Percentiles rank a stretch among this genome's conserved stretches.
Evolutionary conservation across 2,888 invertebrate species (phyloP).

Genomic region (Heliconius ethilla): DNA sequence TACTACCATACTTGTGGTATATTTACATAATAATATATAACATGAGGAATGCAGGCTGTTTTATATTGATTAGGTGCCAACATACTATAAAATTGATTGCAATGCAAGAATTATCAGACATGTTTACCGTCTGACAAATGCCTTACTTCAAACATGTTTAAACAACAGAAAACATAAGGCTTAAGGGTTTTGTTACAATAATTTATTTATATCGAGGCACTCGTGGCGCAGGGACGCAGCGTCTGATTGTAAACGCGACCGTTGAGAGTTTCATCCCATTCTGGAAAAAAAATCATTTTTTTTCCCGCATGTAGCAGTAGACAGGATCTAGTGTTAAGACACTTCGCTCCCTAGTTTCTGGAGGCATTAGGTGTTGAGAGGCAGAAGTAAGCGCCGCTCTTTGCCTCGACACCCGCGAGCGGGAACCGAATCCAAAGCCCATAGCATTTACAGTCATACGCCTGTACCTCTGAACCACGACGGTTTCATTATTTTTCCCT

Average conservation of each 20-base stretch:
- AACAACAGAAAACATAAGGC: conserved; percentile 1
- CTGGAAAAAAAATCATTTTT: too few species aligned
- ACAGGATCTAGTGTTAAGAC: too few species aligned
- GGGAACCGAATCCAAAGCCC: too few species aligned
- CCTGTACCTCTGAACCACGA: too few species aligned
- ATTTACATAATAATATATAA: background rate
- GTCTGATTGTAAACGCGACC: background rate
- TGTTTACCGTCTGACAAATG: background rate
- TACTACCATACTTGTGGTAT: too few species aligned
- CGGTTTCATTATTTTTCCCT: too few species aligned
- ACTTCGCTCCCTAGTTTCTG: too few species aligned
- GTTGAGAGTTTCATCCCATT: background rate
- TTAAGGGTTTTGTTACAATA: background rate
- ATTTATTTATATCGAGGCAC: background rate
- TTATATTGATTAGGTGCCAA: background rate
- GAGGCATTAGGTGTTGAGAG: too few species aligned
- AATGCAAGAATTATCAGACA: background rate
- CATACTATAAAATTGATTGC: background rate
- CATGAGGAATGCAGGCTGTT: background rate
- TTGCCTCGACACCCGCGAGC: too few species aligned
- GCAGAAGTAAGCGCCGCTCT: too few species aligned
- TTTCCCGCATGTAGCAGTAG: too few species aligned
- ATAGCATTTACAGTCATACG: too few species aligned
- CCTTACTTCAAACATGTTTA: background rate
- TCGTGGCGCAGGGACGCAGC: background rate